A percentile compares a stretch with the other conserved stretches of the same genome.
Conservation (phyloP, 2,888 invertebrate species). For the Oscheius sp. region DNA sequence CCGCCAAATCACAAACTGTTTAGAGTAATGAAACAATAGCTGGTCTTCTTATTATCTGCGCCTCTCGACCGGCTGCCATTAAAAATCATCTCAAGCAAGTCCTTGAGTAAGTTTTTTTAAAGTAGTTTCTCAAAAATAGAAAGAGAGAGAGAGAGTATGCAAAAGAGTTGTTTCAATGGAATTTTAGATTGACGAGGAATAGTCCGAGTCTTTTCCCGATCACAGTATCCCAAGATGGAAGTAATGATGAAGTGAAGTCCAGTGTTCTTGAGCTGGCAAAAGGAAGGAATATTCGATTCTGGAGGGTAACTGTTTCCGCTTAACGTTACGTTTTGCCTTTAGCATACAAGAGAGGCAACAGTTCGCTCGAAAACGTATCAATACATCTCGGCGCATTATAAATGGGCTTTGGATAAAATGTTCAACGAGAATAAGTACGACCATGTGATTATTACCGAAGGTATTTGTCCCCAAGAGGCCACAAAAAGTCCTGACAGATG, state of each 20-base stretch:
- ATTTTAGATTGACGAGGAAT: too few species aligned
- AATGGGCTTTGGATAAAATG: slow-evolving; percentile 92
- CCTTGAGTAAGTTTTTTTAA: slow-evolving; percentile 44
- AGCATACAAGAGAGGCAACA: slow-evolving; percentile 33
- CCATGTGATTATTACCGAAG: slow-evolving; percentile 93
- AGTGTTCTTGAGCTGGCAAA: neutral
- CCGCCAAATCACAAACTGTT: neutral
- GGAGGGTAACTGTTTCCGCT: too few species aligned
- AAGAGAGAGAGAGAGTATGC: too few species aligned
- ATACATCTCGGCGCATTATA: slow-evolving; percentile 89
- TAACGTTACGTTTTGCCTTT: too few species aligned
- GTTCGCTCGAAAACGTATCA: slow-evolving; percentile 40
- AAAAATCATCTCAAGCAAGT: slow-evolving; percentile 63
- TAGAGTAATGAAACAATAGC: slow-evolving; percentile 36
- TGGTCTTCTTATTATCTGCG: slow-evolving; percentile 64
- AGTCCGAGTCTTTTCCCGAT: too few species aligned
- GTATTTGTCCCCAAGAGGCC: slow-evolving; percentile 73
- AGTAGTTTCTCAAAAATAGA: too few species aligned
- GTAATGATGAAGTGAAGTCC: slow-evolving; percentile 41
- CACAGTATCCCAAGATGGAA: slow-evolving; percentile 66
- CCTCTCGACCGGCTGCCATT: slow-evolving; percentile 60
- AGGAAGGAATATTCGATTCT: neutral
- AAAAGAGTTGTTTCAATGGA: too few species aligned
- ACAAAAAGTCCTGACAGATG: slow-evolving; percentile 78
- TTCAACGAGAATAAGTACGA: slow-evolving; percentile 84